Percentiles rank a stretch among this genome's conserved stretches.
phyloP scores from a whole-genome alignment of 2,888 invertebrate genomes.

The Stenolophus ochropezus region DNA sequence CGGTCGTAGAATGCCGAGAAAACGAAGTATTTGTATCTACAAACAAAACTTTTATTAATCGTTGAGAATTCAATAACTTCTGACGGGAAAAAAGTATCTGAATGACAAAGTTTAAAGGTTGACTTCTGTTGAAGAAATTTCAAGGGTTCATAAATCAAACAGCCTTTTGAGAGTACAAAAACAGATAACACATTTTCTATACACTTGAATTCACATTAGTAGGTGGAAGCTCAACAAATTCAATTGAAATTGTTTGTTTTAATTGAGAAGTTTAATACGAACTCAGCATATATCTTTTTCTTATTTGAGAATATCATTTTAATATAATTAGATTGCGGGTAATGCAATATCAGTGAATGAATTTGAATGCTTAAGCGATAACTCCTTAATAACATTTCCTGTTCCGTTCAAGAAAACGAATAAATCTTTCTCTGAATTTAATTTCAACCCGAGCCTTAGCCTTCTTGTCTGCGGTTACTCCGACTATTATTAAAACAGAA shows the following conservation, averaged over 20 bases:
- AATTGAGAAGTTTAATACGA: too few species aligned
- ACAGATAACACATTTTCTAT: slow-evolving; percentile 21
- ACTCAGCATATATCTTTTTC: too few species aligned
- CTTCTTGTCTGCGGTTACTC: too few species aligned
- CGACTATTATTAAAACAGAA: background rate
- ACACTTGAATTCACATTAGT: slow-evolving; percentile 33
- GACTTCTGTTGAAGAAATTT: background rate
- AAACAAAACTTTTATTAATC: background rate
- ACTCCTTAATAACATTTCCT: too few species aligned
- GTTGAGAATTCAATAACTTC: background rate
- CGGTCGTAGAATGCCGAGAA: slow-evolving; percentile 93
- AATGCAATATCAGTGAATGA: too few species aligned
- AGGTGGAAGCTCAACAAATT: too few species aligned
- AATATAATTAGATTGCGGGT: too few species aligned
- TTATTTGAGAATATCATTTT: too few species aligned
- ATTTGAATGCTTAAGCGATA: too few species aligned
- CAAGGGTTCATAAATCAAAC: slow-evolving; percentile 9
- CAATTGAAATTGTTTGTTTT: too few species aligned
- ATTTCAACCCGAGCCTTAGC: background rate
- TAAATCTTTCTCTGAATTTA: too few species aligned
- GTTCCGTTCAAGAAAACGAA: too few species aligned
- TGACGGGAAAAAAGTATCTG: background rate
- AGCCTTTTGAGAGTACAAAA: background rate
- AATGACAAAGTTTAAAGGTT: background rate
- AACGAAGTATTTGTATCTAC: slow-evolving; percentile 91